Evolutionary conservation across 2,797 vertebrate genomes (phyloP).

Genomic region (Toxotes lorentzi): DNA sequence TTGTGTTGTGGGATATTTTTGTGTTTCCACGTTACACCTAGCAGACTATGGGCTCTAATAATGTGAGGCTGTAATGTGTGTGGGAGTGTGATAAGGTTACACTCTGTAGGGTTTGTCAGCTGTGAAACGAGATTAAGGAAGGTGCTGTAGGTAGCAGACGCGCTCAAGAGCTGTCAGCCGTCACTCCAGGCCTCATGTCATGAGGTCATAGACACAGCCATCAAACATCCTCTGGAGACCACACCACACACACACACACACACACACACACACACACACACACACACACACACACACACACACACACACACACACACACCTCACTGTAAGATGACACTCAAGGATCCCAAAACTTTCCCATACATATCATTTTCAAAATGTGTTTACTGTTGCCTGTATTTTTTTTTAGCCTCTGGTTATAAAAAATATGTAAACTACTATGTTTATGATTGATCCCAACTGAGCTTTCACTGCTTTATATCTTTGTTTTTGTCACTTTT

Average conservation of each 20-base stretch:
- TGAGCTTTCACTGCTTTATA: slow-evolving; percentile 10
- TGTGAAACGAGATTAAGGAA: slow-evolving; percentile 36
- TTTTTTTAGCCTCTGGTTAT: slow-evolving; percentile 24
- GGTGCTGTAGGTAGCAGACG: slow-evolving; percentile 25
- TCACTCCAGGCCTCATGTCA: slow-evolving; percentile 47
- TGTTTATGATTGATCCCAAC: slow-evolving; percentile 24
- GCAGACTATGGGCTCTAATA: neutral
- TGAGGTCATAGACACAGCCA: slow-evolving; percentile 36
- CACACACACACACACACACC: slow-evolving; percentile 10
- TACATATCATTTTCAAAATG: slow-evolving; percentile 16
- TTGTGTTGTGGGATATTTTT: neutral
- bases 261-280: neutral
- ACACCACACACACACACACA: slow-evolving; percentile 29
- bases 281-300: slow-evolving; percentile 40
- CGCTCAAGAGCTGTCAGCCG: slow-evolving; percentile 22
- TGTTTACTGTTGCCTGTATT: slow-evolving; percentile 6
- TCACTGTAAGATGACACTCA: slow-evolving; percentile 31
- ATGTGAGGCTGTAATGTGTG: slow-evolving; percentile 1
- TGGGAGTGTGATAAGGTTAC: slow-evolving; percentile 14
- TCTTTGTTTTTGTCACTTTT: slow-evolving; percentile 32
- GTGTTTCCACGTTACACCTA: neutral
- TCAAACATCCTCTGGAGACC: slow-evolving; percentile 36
- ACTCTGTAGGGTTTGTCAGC: slow-evolving; percentile 20
- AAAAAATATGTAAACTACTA: neutral
- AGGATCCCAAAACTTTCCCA: neutral